Percentiles rank a stretch among this genome's conserved stretches.
These are phyloP conservation scores for Orthonevra nobilis DNA, from an alignment of 2,888 invertebrate genomes.

Conservation along the genomic window DNA sequence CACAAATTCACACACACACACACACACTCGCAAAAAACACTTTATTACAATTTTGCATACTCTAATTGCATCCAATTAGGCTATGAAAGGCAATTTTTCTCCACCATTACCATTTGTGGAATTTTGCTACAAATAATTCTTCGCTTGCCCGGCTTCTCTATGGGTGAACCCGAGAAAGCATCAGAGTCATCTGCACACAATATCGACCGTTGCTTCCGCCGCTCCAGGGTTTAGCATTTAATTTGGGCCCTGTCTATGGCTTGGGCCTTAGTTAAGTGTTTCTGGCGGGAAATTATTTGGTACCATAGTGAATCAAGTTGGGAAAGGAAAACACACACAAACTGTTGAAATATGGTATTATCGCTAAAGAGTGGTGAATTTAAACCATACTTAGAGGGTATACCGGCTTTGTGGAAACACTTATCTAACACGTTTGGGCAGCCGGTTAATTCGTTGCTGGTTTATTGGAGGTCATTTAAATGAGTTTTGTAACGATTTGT, in stretches of 20 bases:
- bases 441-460: neutral
- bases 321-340: conserved; percentile 14
- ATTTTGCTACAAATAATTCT: conserved; percentile 49
- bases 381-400: conserved; percentile 18
- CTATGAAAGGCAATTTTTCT: conserved; percentile 54
- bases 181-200: conserved; percentile 25
- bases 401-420: conserved; percentile 3
- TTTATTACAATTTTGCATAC: conserved; percentile 67
- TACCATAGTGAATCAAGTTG: conserved; percentile 25
- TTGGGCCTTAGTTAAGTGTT: conserved; percentile 44
- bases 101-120: conserved; percentile 30
- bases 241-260: no score
- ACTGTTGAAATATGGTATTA: conserved; percentile 11
- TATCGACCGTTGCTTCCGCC: neutral
- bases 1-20: neutral
- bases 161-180: conserved; percentile 27
- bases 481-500: no score
- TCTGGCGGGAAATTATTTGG: conserved; percentile 40
- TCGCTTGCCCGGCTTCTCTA: conserved; percentile 8
- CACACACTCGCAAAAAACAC: conserved; percentile 35
- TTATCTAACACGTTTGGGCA: neutral
- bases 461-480: conserved; percentile 6
- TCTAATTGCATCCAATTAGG: conserved; percentile 66
- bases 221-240: conserved; percentile 47
- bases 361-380: conserved; percentile 2